Base-by-base conservation (phyloP, 2,888 invertebrate genomes). In the Drosophila testacea region DNA sequence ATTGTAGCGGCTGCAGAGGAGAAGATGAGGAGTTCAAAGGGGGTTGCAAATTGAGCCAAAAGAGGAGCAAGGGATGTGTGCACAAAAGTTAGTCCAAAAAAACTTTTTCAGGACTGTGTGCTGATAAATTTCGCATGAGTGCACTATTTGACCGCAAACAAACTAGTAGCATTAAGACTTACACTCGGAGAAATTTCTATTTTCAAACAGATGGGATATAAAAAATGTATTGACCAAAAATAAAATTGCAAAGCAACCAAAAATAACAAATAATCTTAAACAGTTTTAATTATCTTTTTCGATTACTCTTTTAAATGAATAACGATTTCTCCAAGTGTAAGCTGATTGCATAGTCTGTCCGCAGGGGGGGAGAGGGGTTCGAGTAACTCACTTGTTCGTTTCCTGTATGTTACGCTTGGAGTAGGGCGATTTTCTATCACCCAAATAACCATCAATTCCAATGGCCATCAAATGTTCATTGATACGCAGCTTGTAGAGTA, bases 401-500 rank as follows among this genome's bases (percentile, higher is more conserved):
- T 93, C 93, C 88, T 93, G 93, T 73, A 93, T 93, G 78, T 93
- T 93, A 50, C 93, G 87, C 81, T 93, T 93, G 36, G 93, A 92
- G 75, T 92, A 93, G 48, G 92, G 90, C 50, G 91, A 91, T 72
- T 92, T 92, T 70, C 91, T 86, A 88, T 93, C 93, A 71, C 92
- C 92, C 83, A 93, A 90, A 88, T 92, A 92, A 48, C 93, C 93
- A 88, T 93, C 93, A 77, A 93, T 92, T 66, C 85, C 91, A 74
- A 93, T 92, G 69, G 91, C 91, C 83, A 92, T 91, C 74, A 93
- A 79, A 83, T 92, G 90, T 51, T 92, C 92, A 83, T 91, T 91
- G 75, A 92, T 85, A 79, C 90, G 90, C 70, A 90, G 85, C 76
- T 91, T 92, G 79, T 92, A 90, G 69, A 92, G 83, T 74, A 93